Evolutionary conservation across 2,888 invertebrate genomes (phyloP), one percentile per base, ranked within the genome.

Genomic region (Tholera decimalis): DNA sequence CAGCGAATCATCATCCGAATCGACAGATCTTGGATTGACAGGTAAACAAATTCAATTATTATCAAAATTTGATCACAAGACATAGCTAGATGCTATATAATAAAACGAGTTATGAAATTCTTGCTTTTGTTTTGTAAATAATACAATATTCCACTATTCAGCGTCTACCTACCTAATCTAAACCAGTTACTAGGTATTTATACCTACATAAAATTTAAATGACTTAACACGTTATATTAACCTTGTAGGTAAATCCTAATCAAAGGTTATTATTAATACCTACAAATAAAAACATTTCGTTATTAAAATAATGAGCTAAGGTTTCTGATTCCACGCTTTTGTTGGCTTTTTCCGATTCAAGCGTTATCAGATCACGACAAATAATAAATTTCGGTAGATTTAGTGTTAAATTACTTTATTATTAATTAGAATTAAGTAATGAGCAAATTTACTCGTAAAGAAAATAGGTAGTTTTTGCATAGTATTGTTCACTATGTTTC

Each of bases 1-100:
- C 60, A 90, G 91, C 76, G 94, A 93, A 46, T 82, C 88, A 7
- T 93, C 94, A 1, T 93, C 94, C 35, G 95, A 95, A 74, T 89
- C 92, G 0, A 85, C 90, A 50, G 94, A 94, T 87, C 75, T 93
- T 73, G 92, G 91, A 86, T 70, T 91, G 57, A 88, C 80, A 74
- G 95, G 95, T 95, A 88, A 88, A 88, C 62, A 33, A 26, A 28
- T 26, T 9, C 11, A 33, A 49, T 9, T 35, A 20, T 13, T 1
- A 28, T 9, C 2, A 7, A 11, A 15, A 9, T 3, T 15, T 13
- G 2, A 1, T 15, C 2, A 30, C 3, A 3, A 41, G 9, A 37
- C 7, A 0, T 65, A 15, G 13, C 7, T 44, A 30, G 4, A 4
- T n/a, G n/a, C n/a, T n/a, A n/a, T n/a, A n/a, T n/a, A n/a, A n/a